These are phyloP conservation scores for Mesocentrotus franciscanus DNA, from an alignment of 53 echinoderm and acorn worm genomes.

Conservation along the genomic window DNA sequence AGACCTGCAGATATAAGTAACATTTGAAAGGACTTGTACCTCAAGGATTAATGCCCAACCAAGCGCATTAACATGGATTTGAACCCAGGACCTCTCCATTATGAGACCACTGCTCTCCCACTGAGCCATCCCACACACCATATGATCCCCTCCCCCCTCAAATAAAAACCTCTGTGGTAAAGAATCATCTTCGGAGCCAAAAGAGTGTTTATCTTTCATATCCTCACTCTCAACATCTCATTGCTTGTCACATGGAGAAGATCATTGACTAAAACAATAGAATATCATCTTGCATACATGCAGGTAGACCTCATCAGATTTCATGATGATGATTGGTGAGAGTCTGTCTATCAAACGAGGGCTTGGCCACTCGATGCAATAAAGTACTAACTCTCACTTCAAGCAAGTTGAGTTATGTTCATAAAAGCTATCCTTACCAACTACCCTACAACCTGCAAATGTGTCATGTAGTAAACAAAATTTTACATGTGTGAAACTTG, in stretches of 20 bases:
- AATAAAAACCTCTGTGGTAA: not conserved
- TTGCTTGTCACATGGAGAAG: not conserved
- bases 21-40: too few species aligned
- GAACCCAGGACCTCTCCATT: too few species aligned
- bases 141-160: not conserved
- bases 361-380: not conserved
- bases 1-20: too few species aligned
- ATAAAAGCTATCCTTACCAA: too few species aligned
- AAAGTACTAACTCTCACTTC: not conserved
- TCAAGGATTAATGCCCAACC: too few species aligned
- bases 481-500: too few species aligned
- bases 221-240: slow-evolving; percentile 14
- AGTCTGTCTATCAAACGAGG: not conserved
- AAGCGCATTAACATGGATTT: too few species aligned
- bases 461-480: too few species aligned
- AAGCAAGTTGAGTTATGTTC: too few species aligned
- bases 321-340: not conserved
- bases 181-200: not conserved
- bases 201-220: not conserved
- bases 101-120: too few species aligned
- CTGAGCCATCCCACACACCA: not conserved
- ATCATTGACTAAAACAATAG: slow-evolving; percentile 20
- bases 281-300: not conserved
- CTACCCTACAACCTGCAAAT: too few species aligned
- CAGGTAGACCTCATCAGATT: slow-evolving; percentile 10